Conservation (phyloP, 2,888 invertebrate genomes). For the Lithophane ornitopus region DNA sequence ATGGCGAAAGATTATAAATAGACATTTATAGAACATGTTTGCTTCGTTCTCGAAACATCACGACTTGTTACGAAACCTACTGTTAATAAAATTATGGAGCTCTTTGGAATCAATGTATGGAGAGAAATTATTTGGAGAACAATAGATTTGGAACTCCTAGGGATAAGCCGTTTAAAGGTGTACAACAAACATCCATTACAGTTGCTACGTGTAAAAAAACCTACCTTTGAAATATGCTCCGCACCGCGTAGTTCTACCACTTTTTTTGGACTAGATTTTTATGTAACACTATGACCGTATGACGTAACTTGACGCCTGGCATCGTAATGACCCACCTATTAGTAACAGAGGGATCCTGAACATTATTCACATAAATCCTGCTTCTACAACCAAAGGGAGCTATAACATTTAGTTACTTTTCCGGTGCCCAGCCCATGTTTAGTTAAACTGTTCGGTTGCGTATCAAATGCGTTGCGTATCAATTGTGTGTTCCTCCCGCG, state of each 20-base stretch:
- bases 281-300: conserved; percentile 33
- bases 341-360: conserved; percentile 49
- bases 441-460: background rate
- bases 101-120: too few relatives aligned
- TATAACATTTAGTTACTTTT: conserved; percentile 49
- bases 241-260: background rate
- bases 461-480: conserved; percentile 10
- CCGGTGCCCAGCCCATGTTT: background rate
- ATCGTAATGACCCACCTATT: conserved; percentile 56
- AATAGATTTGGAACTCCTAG: too few relatives aligned
- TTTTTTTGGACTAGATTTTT: conserved; percentile 13
- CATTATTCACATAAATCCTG: conserved; percentile 44
- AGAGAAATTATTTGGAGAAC: too few relatives aligned
- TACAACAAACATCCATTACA: conserved; percentile 6
- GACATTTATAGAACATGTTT: conserved; percentile 25
- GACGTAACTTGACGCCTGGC: conserved; percentile 40
- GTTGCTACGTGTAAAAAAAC: background rate
- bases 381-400: conserved; percentile 28
- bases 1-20: conserved; percentile 14
- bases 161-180: too few relatives aligned
- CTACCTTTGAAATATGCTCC: conserved; percentile 2
- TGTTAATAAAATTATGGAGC: too few relatives aligned
- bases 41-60: conserved; percentile 19
- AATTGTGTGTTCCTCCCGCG: conserved; percentile 5
- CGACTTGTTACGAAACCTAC: background rate